A percentile compares a stretch with the other conserved stretches of the same genome.
Evolutionary conservation across 2,888 invertebrate species (phyloP).

Genomic region (Colletes collaris): DNA sequence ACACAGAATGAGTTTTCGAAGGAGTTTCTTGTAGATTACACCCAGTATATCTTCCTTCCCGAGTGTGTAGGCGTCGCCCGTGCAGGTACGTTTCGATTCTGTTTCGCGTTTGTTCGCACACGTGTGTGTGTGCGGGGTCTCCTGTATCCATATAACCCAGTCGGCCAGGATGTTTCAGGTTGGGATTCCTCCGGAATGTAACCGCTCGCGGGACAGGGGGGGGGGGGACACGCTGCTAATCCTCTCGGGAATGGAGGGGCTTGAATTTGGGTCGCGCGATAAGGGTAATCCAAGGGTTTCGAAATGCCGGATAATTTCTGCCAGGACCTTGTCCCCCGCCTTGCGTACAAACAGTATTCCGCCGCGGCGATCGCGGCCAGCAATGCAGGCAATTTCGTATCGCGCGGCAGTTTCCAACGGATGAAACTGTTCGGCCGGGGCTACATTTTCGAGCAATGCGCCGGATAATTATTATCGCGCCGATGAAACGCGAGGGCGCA

Average conservation of each 20-base stretch:
- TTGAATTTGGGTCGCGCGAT: constrained; percentile 72
- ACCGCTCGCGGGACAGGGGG: constrained; percentile 29
- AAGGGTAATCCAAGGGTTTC: constrained; percentile 75
- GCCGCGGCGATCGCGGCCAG: constrained; percentile 35
- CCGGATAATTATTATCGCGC: constrained; percentile 61
- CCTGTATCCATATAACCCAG: constrained; percentile 52
- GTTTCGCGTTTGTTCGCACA: too few species aligned
- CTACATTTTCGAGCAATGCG: constrained; percentile 49
- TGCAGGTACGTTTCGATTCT: too few species aligned
- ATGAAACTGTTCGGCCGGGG: constrained; percentile 36
- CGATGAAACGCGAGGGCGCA: constrained; percentile 46
- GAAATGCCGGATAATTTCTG: constrained; percentile 70
- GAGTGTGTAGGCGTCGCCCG: too few species aligned
- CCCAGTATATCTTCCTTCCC: too few species aligned
- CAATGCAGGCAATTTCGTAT: constrained; percentile 54
- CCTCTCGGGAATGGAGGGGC: constrained; percentile 49
- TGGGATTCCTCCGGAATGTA: constrained; percentile 67
- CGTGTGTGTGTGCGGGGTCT: neutral
- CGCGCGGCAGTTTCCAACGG: constrained; percentile 47
- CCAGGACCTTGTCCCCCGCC: constrained; percentile 59
- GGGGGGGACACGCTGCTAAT: constrained; percentile 52
- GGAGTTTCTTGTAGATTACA: too few species aligned
- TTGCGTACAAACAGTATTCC: constrained; percentile 37
- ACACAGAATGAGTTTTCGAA: too few species aligned
- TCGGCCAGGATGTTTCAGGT: constrained; percentile 63